phyloP scores from a whole-genome alignment of 2,797 vertebrate genomes.

The Micromesistius poutassou region DNA sequence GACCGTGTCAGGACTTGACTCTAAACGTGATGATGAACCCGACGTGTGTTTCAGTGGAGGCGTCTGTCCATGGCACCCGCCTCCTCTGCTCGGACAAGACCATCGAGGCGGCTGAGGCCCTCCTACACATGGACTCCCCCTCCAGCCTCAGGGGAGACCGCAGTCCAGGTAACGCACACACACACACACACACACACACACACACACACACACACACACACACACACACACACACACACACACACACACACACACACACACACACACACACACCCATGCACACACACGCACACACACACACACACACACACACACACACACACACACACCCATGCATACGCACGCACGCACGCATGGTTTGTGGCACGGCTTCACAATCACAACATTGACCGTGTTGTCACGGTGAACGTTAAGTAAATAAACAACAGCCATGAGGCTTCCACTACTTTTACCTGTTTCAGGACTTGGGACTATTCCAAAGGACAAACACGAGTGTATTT shows the following conservation, averaged over 20 bases:
- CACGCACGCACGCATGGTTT: not conserved
- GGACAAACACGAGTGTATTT: not conserved
- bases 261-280: not conserved
- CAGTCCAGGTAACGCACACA: conserved; percentile 82
- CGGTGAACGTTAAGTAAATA: not conserved
- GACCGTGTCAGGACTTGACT: not conserved
- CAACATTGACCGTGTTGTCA: not conserved
- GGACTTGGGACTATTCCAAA: not conserved
- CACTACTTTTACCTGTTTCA: not conserved
- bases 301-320: not conserved
- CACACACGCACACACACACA: not conserved
- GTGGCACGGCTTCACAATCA: not conserved
- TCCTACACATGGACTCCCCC: conserved; percentile 91
- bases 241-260: too few relatives aligned
- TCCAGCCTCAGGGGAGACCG: conserved; percentile 83
- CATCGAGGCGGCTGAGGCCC: conserved; percentile 94
- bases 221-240: not conserved
- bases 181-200: not conserved
- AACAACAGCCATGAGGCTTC: not conserved
- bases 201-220: not conserved
- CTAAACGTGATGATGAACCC: not conserved
- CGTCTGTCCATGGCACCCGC: conserved; percentile 87
- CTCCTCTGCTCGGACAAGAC: conserved; percentile 93
- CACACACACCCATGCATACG: not conserved
- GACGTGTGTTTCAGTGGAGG: conserved; percentile 82